A percentile compares a stretch with the other conserved stretches of the same genome.
These are phyloP conservation scores for Emydocephalus ijimae DNA, from an alignment of 2,113 vertebrate species.

Conservation along the genomic window DNA sequence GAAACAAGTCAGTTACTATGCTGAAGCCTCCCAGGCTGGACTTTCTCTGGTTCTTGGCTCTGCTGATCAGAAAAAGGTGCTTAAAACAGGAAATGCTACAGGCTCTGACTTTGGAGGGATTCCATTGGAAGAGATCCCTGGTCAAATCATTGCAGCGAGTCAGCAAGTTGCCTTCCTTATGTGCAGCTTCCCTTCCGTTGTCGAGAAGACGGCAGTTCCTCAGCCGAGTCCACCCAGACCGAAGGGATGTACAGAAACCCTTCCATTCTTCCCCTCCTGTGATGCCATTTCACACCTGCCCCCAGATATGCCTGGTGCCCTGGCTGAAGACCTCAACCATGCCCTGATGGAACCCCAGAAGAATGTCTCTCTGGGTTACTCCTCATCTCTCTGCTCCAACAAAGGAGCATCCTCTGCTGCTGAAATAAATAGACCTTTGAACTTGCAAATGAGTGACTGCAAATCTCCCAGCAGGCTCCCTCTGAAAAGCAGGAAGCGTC, in stretches of 20 bases:
- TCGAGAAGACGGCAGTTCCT: neutral
- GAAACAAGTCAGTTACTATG: neutral
- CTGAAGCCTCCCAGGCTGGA: accelerated
- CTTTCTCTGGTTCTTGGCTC: neutral
- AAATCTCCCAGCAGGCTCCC: neutral
- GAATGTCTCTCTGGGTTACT: neutral
- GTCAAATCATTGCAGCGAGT: accelerated
- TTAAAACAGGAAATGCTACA: accelerated
- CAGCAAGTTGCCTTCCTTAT: accelerated
- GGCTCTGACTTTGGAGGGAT: neutral
- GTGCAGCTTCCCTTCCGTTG: neutral
- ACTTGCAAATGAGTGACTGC: neutral
- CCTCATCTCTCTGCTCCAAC: neutral
- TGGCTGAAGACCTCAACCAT: neutral
- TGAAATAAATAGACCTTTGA: neutral
- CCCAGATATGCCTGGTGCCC: accelerated
- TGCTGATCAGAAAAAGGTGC: neutral
- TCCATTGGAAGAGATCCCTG: neutral
- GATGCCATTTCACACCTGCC: accelerated
- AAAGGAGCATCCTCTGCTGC: neutral
- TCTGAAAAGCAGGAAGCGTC: slow-evolving; percentile 22
- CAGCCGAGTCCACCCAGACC: accelerated
- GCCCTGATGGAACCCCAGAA: neutral
- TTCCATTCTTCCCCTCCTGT: accelerated
- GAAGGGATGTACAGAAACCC: neutral